Percentiles rank a stretch among this genome's conserved stretches.
phyloP scores from a whole-genome alignment of 2,888 invertebrate species.

The Oscheius onirici region DNA sequence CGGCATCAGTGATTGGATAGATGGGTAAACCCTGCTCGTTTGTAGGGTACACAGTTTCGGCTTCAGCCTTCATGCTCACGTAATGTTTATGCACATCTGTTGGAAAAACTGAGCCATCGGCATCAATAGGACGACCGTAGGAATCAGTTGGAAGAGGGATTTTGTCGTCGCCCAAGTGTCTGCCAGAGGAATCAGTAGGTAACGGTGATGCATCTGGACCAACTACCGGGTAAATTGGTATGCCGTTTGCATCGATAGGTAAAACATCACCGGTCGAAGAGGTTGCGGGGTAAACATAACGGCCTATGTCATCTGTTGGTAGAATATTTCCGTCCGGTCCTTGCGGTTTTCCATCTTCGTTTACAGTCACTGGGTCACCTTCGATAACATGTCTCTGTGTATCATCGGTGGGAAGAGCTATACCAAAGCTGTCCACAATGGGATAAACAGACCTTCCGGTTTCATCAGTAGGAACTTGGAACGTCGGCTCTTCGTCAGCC shows the following conservation, averaged over 20 bases:
- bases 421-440: constrained; percentile 39
- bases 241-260: constrained; percentile 36
- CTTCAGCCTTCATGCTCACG: constrained; percentile 28
- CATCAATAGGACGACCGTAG: constrained; percentile 39
- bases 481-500: constrained; percentile 37
- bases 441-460: constrained; percentile 32
- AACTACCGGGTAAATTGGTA: constrained; percentile 20
- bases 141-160: constrained; percentile 55
- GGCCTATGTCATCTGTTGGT: constrained; percentile 4
- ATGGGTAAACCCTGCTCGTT: constrained; percentile 27
- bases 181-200: constrained; percentile 50
- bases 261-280: constrained; percentile 49
- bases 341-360: constrained; percentile 45
- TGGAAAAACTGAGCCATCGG: constrained; percentile 45
- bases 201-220: constrained; percentile 41
- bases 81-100: constrained; percentile 53
- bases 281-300: neutral
- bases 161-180: constrained; percentile 37
- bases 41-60: constrained; percentile 18
- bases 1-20: constrained; percentile 36
- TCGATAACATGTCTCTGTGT: constrained; percentile 35
- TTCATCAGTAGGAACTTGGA: constrained; percentile 33
- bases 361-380: constrained; percentile 32
- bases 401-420: constrained; percentile 37
- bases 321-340: constrained; percentile 39